Base-by-base conservation (phyloP, 2,888 invertebrate species). In the Ophion slaviceki region DNA sequence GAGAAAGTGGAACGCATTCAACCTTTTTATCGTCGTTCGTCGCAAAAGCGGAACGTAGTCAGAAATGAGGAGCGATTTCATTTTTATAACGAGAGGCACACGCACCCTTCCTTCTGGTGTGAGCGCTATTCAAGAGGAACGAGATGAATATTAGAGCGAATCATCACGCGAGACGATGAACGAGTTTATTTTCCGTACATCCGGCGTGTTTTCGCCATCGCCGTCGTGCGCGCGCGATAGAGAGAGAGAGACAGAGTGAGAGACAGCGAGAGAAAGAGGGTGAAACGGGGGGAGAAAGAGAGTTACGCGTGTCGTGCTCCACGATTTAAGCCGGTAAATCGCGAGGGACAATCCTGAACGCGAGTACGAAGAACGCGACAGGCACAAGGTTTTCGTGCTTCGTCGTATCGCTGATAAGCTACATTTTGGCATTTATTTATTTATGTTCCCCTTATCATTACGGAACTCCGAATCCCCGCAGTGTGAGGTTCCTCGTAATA, bases 361-460 rank as follows among this genome's bases (percentile, higher is more conserved):
- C 57, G 68, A 45, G 61, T 57, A 78, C 17, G 59, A 67, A 72
- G 66, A 64, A 66, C 64, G 20, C 66, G 71, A 66, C n/a, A 57
- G 59, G 20, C 59, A 67, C 47, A 64, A 68, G 71, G 53, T 20
- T 40, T 59, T 77, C 11, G 59, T 74, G 59, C 68, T 85, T 71
- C 57, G 47, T 32, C 72, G 53, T 62, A 28, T 40, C 53, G 77
- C 62, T 77, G 76, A 80, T 80, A 66, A 75, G 68, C 62, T 53
- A 85, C 80, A 77, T 86, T 80, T 80, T 86, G 81, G 62, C 59
- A 76, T 80, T 80, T 80, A 84, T 85, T 76, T 72, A 79, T 82
- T 66, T 80, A 28, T 32, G 68, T 68, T 70, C 32, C 61, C 40
- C 53, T 62, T 70, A 53, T 57, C 17, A 24, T 28, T 57, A 72